A percentile compares a stretch with the other conserved stretches of the same genome.
These are phyloP conservation scores for Ellobius talpinus DNA, from an alignment of 2,113 vertebrate genomes.

Conservation along the genomic window DNA sequence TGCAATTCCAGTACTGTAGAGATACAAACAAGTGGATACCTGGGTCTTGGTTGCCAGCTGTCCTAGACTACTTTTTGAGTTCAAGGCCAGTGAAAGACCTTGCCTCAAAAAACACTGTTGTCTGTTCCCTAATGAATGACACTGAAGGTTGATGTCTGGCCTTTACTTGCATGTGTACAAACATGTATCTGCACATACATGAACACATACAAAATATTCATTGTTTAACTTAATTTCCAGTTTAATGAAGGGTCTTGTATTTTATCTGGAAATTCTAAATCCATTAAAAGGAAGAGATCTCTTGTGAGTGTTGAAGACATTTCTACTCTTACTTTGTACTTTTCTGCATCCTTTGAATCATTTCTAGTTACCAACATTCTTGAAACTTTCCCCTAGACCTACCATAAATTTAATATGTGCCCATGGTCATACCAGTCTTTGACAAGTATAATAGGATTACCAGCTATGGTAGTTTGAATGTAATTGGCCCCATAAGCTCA, in stretches of 20 bases:
- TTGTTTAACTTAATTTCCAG: constrained; percentile 27
- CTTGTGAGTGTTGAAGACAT: neutral
- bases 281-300: constrained; percentile 8
- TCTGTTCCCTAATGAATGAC: neutral
- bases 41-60: neutral
- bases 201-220: neutral
- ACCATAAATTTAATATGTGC: neutral
- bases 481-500: neutral
- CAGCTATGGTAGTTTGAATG: neutral
- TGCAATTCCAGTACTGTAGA: neutral
- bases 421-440: constrained; percentile 1
- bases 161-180: neutral
- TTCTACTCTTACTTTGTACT: neutral
- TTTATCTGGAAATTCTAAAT: neutral
- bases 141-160: neutral
- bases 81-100: neutral
- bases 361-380: constrained; percentile 10
- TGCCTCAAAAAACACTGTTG: neutral
- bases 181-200: too few relatives aligned
- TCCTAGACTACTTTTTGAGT: neutral
- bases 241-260: neutral
- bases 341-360: neutral
- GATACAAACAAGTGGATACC: neutral
- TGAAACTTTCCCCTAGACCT: neutral
- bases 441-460: neutral